phyloP scores from a whole-genome alignment of 2,113 vertebrate genomes.

The Chinchilla lanigera region DNA sequence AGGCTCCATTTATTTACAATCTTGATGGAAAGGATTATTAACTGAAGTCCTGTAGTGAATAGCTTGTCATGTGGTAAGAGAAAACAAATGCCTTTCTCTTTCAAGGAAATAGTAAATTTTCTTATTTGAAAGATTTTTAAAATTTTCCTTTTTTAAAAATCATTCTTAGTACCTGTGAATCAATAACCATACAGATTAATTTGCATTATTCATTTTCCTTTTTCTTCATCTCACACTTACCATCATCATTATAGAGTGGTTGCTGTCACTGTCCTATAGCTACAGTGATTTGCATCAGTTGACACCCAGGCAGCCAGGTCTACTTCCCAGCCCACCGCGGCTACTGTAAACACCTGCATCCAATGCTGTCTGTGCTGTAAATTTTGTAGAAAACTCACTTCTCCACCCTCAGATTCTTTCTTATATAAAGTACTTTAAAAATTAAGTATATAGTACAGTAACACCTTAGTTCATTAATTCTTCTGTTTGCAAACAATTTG shows the following conservation, averaged over 20 bases:
- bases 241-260: not conserved
- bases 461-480: not conserved
- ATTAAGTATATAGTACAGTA: not conserved
- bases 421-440: not conserved
- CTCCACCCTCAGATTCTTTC: not conserved
- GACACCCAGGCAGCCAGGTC: not conserved
- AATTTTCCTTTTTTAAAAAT: not conserved
- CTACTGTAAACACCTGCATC: not conserved
- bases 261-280: not conserved
- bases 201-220: not conserved
- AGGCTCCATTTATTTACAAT: slow-evolving; percentile 16
- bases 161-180: slow-evolving; percentile 26
- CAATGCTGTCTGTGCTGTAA: not conserved
- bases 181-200: not conserved
- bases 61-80: slow-evolving; percentile 21
- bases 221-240: not conserved
- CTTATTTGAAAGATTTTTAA: not conserved
- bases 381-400: not conserved
- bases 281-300: not conserved
- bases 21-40: slow-evolving; percentile 48
- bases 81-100: slow-evolving; percentile 8
- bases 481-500: not conserved
- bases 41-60: slow-evolving; percentile 30
- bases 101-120: slow-evolving; percentile 41
- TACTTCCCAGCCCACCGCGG: not conserved